Evolutionary conservation across 2,888 invertebrate species (phyloP), one percentile per base, ranked within the genome.

Genomic region (Eubasilissa splendida): DNA sequence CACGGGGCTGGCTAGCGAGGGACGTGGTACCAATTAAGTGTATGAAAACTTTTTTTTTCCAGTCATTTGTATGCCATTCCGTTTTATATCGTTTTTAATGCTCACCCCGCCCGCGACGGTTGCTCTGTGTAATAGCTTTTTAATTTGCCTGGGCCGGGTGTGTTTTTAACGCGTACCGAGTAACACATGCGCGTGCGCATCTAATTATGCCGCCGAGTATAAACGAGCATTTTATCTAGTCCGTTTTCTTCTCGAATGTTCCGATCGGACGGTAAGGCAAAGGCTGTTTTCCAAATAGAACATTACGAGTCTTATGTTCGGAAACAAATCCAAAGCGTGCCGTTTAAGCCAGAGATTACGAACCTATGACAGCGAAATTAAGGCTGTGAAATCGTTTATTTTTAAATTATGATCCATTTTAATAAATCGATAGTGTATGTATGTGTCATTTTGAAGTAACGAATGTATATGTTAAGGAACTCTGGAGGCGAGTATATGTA

Each of bases 81-180:
- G 52, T 71, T 78, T 60, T 71, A 71, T 63, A 58, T 71, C 71
- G 78, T 78, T 78, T 78, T 71, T 58, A 71, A 78, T 31, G 63
- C 76, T 65, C 54, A n/a, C 68, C 14, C 14, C 50, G 66, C 66
- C 66, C 50, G 12, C 68, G 68, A 50, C 52, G 68, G 68, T 53
- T 53, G 52, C 14, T 70, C 70, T 70, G 14, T 70, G 31, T 70
- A 54, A 70, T 70, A 53, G 53, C 22, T 54, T 70, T 70, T 70
- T 70, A 12, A 68, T 68, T 68, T 52, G 52, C 68, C 58, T 12
- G 63, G 42, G 31, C 63, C 33, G 52, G 42, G 52, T 4, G 11
- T 33, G 63, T 22, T 14, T 11, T 63, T 33, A 9, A 42, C 42
- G 63, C 63, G 14, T 33, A 11, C 11, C 63, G 22, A 33, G 22